Evolutionary conservation across 2,797 vertebrate genomes (phyloP), one percentile per base, ranked within the genome.

Genomic region (Phrynocephalus vlangalii): DNA sequence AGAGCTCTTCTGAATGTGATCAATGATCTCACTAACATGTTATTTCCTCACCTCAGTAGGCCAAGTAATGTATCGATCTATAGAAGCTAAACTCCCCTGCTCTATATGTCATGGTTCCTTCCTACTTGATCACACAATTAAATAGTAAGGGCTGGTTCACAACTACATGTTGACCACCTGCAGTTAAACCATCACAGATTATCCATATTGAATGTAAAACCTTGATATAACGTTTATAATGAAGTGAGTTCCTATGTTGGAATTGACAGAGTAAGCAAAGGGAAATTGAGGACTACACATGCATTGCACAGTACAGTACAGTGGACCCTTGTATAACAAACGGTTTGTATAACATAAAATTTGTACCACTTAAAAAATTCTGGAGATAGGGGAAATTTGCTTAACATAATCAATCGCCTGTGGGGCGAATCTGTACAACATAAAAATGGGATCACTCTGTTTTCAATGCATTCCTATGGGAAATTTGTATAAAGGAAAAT

Each of bases 21-120:
- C 38, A 3, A 48, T 28, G 2, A 28, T 2, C 28, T 48, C 26
- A 13, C 7, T 11, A 78, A 78, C 48, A 28, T 5, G 50, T 78
- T n/a, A 70, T 33, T 33, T 68, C 75, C 18, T 30, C 50, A 44
- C 5, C 26, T 70, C n/a, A 63, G 78, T 2, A 48, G 26, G 28
- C 48, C 56, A 82, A 75, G 52, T 26, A 15, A 63, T 72, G 63
- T 10, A n/a, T 13, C 33, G 52, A 63, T 63, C 11, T n/a, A 28
- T 13, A 28, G 8, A 60, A 13, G 38, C 33, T 73, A 80, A 63
- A 48, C 28, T 18, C 63, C 28, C 82, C 38, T 80, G 22, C 56
- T 38, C 86, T 71, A n/a, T 84, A 72, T 3, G 24, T n/a, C 66
- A 75, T 8, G 81, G 56, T 66, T 79, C 88, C 77, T 48, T 52